A percentile compares a stretch with the other conserved stretches of the same genome.
These are phyloP conservation scores for Diabrotica balteata DNA, from an alignment of 2,888 invertebrate genomes.

Conservation along the genomic window DNA sequence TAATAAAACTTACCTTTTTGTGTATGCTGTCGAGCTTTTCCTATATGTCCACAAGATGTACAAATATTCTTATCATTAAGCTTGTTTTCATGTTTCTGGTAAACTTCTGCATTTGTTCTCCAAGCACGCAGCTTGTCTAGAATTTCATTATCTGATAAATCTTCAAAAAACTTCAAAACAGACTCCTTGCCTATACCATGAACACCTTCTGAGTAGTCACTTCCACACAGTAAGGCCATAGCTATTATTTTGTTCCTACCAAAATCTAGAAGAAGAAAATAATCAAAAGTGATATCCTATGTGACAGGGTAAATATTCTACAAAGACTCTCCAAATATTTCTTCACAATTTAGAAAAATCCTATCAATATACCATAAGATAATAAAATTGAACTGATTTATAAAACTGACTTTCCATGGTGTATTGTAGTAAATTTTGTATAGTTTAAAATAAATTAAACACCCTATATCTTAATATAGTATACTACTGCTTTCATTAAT, in stretches of 20 bases:
- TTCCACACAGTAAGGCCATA: slow-evolving; percentile 84
- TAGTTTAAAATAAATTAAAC: no score
- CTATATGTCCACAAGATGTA: slow-evolving; percentile 75
- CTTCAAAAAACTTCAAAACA: slow-evolving; percentile 74
- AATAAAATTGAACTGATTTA: no score
- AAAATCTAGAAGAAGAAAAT: slow-evolving; percentile 62
- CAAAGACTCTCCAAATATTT: no score
- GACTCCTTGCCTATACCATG: slow-evolving; percentile 80
- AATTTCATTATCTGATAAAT: slow-evolving; percentile 68
- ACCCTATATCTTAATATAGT: no score
- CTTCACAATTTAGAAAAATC: no score
- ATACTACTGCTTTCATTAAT: no score
- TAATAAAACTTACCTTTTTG: slow-evolving; percentile 58
- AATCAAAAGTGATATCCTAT: no score
- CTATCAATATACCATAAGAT: no score
- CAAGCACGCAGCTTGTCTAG: slow-evolving; percentile 74
- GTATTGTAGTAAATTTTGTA: no score
- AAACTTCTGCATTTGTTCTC: slow-evolving; percentile 66
- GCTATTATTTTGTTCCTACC: slow-evolving; percentile 85
- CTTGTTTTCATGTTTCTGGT: slow-evolving; percentile 64
- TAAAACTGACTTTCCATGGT: no score
- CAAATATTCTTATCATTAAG: slow-evolving; percentile 69
- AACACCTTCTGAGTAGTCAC: slow-evolving; percentile 85
- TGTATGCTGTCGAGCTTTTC: slow-evolving; percentile 67
- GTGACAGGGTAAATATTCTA: no score